Evolutionary conservation across 1,140 invertebrate species (phyloP).

Genomic region (Trachymyrmex cornetzi): DNA sequence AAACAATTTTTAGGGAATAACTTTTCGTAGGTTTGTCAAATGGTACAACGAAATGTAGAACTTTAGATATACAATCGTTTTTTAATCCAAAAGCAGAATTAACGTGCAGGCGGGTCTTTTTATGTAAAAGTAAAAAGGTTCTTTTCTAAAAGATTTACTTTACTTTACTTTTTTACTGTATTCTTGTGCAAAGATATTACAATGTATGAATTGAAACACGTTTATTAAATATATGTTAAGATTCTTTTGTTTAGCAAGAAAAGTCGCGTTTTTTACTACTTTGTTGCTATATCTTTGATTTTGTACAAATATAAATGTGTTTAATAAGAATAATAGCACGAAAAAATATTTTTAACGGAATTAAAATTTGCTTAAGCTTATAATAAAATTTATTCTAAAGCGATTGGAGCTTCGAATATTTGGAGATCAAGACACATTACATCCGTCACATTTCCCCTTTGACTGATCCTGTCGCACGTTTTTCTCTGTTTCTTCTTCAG

Average conservation of each 20-base stretch:
- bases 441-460: not conserved
- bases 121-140: not conserved
- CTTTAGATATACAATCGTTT: not conserved
- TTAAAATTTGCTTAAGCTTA: constrained; percentile 2
- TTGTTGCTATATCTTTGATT: not conserved
- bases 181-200: not conserved
- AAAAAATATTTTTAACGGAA: not conserved
- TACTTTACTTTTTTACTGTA: too few species aligned
- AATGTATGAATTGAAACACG: not conserved
- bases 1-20: constrained; percentile 26
- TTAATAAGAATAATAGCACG: not conserved
- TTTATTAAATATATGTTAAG: not conserved
- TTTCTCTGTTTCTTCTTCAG: constrained; percentile 34
- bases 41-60: not conserved
- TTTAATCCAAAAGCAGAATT: not conserved
- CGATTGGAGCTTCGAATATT: not conserved
- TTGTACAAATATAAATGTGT: not conserved
- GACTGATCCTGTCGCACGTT: not conserved
- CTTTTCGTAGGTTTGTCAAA: not conserved
- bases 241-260: not conserved
- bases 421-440: not conserved
- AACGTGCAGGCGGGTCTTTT: not conserved
- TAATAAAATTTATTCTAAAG: not conserved
- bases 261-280: not conserved
- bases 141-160: not conserved